Conservation (phyloP, 2,113 vertebrate species). For the Axis porcinus region DNA sequence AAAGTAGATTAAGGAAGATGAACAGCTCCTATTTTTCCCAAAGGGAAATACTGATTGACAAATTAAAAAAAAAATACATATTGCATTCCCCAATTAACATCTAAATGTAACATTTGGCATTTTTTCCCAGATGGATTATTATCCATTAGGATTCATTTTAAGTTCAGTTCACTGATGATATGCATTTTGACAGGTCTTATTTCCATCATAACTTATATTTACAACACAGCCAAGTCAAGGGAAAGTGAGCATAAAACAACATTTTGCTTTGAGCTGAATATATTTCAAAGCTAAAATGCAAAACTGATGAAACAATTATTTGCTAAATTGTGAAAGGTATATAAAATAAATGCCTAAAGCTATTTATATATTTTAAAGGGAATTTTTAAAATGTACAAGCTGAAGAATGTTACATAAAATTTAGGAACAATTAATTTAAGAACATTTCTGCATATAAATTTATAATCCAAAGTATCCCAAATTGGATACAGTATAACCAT, state of each 20-base stretch:
- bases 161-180: conserved; percentile 49
- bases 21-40: conserved; percentile 52
- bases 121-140: conserved; percentile 62
- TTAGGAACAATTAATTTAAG: conserved; percentile 22
- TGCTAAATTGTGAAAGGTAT: conserved; percentile 16
- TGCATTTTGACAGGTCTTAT: conserved; percentile 58
- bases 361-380: conserved; percentile 15
- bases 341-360: conserved; percentile 32
- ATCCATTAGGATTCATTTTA: conserved; percentile 65
- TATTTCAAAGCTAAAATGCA: conserved; percentile 42
- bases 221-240: conserved; percentile 20
- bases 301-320: conserved; percentile 42
- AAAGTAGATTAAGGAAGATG: conserved; percentile 28
- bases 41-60: conserved; percentile 63
- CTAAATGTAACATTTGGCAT: conserved; percentile 55
- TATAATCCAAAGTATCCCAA: neutral
- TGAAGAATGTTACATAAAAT: conserved; percentile 18
- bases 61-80: conserved; percentile 52
- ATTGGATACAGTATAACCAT: conserved; percentile 13
- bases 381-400: neutral
- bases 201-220: conserved; percentile 59
- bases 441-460: neutral
- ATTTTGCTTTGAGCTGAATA: conserved; percentile 32
- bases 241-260: conserved; percentile 21
- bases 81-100: conserved; percentile 63